Base-by-base conservation (phyloP, 2,888 invertebrate species). In the Drosophila parthenogenetica region DNA sequence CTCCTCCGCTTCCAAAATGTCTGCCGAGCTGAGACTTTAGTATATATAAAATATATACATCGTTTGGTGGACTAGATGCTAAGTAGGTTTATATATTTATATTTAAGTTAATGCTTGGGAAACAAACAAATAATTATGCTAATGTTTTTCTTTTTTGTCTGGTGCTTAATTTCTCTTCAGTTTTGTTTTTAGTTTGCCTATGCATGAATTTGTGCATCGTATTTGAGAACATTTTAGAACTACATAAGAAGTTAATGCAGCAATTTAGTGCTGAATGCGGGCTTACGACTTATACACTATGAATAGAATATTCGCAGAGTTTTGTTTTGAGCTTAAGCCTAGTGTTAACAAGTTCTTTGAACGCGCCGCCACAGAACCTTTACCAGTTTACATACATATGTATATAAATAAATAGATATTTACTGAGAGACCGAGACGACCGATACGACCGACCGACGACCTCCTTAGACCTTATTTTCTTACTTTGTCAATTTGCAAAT, bases 401-500 rank as follows among this genome's bases (percentile, higher is more conserved):
- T 25, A 51, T 53, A n/a, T 22, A 40, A 61, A 59, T 42, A 11
- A 66, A 19, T 69, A 35, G 29, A 62, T 59, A 46, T 53, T 39
- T 49, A 78, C 74, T 73, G 67, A 80, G 78, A 80, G 79, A 85
- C 77, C 79, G 79, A 85, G 58, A 75, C 66, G 75, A 74, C 75
- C 80, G 77, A 81, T 48, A 48, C 62, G 82, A 78, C 78, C 62
- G 82, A 78, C 78, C 81, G 81, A 82, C 77, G 73, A 87, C 87
- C 84, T 85, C 84, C 84, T 85, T 84, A 87, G 73, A 87, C 84
- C 87, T 84, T 87, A 59, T 79, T 71, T 64, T 69, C 58, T 61
- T 57, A 61, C 63, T 72, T 81, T 79, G 86, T 87, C 86, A 87
- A 87, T 86, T 87, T 89, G 80, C 85, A 90, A 90, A 35, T 35